These are phyloP conservation scores for Pongo abelii DNA, from an alignment of 2,113 vertebrate genomes.

Conservation along the genomic window DNA sequence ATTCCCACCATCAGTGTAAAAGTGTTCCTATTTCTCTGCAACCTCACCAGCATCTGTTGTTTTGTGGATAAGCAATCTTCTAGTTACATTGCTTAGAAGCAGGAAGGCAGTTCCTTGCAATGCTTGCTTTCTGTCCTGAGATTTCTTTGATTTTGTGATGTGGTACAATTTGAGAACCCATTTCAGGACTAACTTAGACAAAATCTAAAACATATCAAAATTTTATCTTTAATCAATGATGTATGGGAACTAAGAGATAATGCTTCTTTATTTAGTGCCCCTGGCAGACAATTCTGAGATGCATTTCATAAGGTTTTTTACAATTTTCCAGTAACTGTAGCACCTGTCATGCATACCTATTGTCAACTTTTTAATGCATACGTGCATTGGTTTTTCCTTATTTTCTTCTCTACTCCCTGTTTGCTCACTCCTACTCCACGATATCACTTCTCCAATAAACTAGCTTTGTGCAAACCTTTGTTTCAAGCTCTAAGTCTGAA, in stretches of 20 bases:
- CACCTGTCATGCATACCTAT: not conserved
- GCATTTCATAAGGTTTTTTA: not conserved
- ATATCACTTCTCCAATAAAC: not conserved
- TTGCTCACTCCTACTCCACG: not conserved
- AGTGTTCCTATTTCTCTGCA: too few relatives aligned
- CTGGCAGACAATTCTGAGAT: not conserved
- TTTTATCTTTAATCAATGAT: not conserved
- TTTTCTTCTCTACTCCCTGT: not conserved
- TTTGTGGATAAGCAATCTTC: too few relatives aligned
- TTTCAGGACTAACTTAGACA: not conserved
- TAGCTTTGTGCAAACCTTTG: not conserved
- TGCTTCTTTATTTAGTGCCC: not conserved
- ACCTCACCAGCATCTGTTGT: too few relatives aligned
- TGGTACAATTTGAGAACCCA: not conserved
- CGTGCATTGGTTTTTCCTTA: not conserved
- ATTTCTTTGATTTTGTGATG: not conserved
- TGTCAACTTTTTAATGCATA: not conserved
- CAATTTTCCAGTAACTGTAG: not conserved
- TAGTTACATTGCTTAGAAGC: too few relatives aligned
- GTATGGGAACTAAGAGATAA: not conserved
- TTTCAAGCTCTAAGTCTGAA: not conserved
- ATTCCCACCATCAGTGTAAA: too few relatives aligned
- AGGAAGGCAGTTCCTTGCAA: not conserved
- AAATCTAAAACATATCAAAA: not conserved
- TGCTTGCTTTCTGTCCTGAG: not conserved